These are phyloP conservation scores for Empis livida DNA, from an alignment of 2,888 invertebrate species.

Conservation along the genomic window DNA sequence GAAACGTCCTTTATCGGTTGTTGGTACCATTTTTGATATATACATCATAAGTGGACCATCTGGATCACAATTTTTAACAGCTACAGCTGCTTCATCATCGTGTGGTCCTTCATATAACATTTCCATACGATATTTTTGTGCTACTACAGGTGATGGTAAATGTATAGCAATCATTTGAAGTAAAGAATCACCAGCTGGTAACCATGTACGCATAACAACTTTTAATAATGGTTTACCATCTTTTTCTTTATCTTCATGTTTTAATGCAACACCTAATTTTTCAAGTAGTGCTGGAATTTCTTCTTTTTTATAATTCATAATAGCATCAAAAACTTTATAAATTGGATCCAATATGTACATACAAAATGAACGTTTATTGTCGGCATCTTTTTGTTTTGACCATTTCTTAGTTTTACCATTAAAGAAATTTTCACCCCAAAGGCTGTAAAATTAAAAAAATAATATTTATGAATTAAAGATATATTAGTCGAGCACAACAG, in stretches of 20 bases:
- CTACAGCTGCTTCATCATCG: conserved; percentile 89
- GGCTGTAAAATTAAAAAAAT: conserved; percentile 31
- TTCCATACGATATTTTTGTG: conserved; percentile 99
- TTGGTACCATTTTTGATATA: conserved; percentile 99
- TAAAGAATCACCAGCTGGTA: conserved; percentile 98
- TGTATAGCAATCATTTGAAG: conserved; percentile 99
- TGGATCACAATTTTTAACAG: conserved; percentile 87
- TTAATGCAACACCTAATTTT: conserved; percentile 84
- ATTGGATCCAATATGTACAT: conserved; percentile 99
- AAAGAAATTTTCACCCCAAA: conserved; percentile 99
- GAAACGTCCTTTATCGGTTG: conserved; percentile 98
- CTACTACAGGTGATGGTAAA: conserved; percentile 95
- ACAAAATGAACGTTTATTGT: conserved; percentile 94
- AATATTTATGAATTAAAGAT: neutral
- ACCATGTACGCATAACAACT: conserved; percentile 97
- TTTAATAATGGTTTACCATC: conserved; percentile 94
- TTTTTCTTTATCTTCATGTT: conserved; percentile 91
- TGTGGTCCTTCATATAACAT: conserved; percentile 98
- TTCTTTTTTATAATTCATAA: conserved; percentile 92
- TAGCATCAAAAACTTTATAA: conserved; percentile 74
- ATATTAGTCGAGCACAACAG: too few relatives aligned
- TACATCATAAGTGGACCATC: conserved; percentile 99
- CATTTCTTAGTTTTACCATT: conserved; percentile 96
- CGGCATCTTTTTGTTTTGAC: conserved; percentile 80
- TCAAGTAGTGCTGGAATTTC: conserved; percentile 77